Base-by-base conservation (phyloP, 2,113 vertebrate species). In the Morone saxatilis region DNA sequence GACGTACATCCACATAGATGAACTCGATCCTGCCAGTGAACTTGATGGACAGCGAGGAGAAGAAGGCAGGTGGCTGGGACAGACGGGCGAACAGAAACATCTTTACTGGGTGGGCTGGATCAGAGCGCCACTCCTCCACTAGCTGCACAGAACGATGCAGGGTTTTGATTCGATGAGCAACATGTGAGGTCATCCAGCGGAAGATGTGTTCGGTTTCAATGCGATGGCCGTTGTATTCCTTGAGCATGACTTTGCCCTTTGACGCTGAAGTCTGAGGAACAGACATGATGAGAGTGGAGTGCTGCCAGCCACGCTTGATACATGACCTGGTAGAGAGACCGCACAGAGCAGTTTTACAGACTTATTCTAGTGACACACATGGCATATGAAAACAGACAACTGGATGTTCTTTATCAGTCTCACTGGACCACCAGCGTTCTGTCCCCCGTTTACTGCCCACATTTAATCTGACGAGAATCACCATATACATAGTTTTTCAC, bases 11-110 rank as follows among this genome's bases (percentile, higher is more conserved):
- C 22, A 99, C 98, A 69, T 99, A 99, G 91, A 99, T 98, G 92
- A 99, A 99, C 80, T 99, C 97, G 1, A 99, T 98, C 87, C 98
- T 97, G 20, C 98, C 98, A 0, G 98, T 99, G 91, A 99, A 99
- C 88, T 98, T 99, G n/a, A 99, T 96, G 1, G 98, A 99, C 19
- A 99, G 96, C 0, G 98, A 96, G 12, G 98, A 99, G 92, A 99
- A 99, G 92, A 99, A 99, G 0, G 97, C 97, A 0, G 98, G 98
- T 0, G 98, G 98, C 90, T 98, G 97, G 73, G 97, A 93, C 0
- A 99, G 96, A 66, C 92, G 95, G 69, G 98, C 97, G 71, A 99
- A 99, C 57, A 99, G 94, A 80, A 98, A 99, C 90, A 99, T 97
- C 94, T 99, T 99, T 9, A 99, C 93, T 2, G 96, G 93, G 61